Conservation (phyloP, 2,797 vertebrate genomes). For the Tarsius wallacei region DNA sequence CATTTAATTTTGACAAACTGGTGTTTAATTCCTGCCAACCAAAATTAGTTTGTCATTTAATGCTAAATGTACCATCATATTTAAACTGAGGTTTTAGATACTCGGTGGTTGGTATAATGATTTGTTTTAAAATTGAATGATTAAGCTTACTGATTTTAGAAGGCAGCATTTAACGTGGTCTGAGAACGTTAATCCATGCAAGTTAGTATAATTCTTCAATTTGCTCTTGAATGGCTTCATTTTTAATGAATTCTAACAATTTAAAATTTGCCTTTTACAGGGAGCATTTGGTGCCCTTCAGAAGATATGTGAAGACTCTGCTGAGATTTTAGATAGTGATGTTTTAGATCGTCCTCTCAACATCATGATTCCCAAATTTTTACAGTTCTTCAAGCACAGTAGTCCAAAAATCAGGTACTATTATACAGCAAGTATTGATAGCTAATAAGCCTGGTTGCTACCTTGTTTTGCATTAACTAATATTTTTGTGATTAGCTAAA, state of each 20-base stretch:
- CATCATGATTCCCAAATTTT: constrained; percentile 99
- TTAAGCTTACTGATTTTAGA: constrained; percentile 4
- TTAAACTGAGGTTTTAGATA: constrained; percentile 32
- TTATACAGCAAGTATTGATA: constrained; percentile 8
- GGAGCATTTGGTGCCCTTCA: constrained; percentile 98
- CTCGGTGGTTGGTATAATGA: neutral
- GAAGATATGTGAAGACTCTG: constrained; percentile 99
- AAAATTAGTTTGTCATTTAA: constrained; percentile 21
- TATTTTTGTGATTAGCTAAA: constrained; percentile 15
- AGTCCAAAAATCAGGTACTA: constrained; percentile 97
- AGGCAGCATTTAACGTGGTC: constrained; percentile 1
- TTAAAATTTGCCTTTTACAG: constrained; percentile 87
- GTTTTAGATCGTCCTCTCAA: constrained; percentile 97
- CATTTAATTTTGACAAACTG: neutral
- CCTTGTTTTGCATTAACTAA: neutral
- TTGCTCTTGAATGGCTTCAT: constrained; percentile 52
- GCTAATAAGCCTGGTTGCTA: neutral
- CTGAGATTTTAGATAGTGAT: constrained; percentile 99
- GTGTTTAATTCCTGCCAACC: neutral
- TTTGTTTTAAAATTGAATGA: constrained; percentile 34
- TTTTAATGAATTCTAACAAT: constrained; percentile 58
- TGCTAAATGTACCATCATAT: constrained; percentile 8
- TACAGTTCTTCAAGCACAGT: constrained; percentile 99
- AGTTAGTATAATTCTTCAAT: neutral
- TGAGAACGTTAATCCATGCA: constrained; percentile 24